Evolutionary conservation across 2,797 vertebrate genomes (phyloP).

Genomic region (Pyrocephalus nanus): DNA sequence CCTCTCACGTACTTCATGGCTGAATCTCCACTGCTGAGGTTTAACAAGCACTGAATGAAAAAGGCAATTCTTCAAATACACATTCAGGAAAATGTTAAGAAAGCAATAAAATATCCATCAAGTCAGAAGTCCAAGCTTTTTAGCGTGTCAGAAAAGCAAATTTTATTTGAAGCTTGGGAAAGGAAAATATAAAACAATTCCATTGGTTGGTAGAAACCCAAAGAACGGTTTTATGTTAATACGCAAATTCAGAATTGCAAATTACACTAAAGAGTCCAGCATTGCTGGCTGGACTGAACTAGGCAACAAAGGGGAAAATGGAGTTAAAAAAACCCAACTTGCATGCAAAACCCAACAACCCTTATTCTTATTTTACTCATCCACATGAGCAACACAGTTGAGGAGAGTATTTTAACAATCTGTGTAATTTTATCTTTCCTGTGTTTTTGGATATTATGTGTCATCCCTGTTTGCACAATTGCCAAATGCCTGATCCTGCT

Average conservation of each 20-base stretch:
- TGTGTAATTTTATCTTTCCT: constrained; percentile 68
- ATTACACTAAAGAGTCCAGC: background rate
- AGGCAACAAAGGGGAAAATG: background rate
- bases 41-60: background rate
- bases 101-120: background rate
- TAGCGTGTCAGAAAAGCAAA: background rate
- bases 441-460: constrained; percentile 54
- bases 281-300: background rate
- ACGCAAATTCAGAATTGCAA: background rate
- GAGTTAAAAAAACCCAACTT: background rate
- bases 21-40: background rate
- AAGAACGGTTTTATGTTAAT: background rate
- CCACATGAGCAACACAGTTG: constrained; percentile 11
- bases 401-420: constrained; percentile 57
- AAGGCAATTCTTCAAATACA: constrained; percentile 4
- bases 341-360: background rate
- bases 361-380: constrained; percentile 51
- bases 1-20: background rate
- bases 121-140: background rate
- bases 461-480: constrained; percentile 58
- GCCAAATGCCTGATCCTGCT: constrained; percentile 43
- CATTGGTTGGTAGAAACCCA: background rate
- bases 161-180: background rate
- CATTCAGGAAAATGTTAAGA: background rate
- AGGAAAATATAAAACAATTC: background rate